Evolutionary conservation across 1,140 invertebrate species (phyloP), one percentile per base, ranked within the genome.

Genomic region (Argopecten irradians): DNA sequence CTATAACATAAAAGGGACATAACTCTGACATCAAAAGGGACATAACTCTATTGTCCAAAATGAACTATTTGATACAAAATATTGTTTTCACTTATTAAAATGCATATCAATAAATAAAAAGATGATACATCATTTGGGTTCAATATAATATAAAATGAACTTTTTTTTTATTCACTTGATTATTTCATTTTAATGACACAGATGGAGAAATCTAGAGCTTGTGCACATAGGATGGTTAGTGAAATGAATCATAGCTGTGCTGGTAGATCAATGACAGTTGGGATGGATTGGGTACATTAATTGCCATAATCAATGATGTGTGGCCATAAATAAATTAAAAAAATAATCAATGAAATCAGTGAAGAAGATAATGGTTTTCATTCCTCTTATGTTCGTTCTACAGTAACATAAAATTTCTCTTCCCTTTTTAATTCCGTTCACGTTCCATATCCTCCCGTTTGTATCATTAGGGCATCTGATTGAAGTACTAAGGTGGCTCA

Each of bases 291-390:
- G 55, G 22, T 7, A 71, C 55, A n/a, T 28, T n/a, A n/a, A 22
- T 19, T 8, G n/a, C n/a, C n/a, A 71, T 5, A 28, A 71, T 71
- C 55, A 71, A 2, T 71, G 55, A 28, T n/a, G 55, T 71, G 1
- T 28, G 28, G n/a, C 55, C 55, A 71, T 71, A 16, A 71, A 71
- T 71, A 71, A 71, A 71, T 71, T 71, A 71, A 71, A 71, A 71
- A 0, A n/a, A 46, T 19, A 19, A 46, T 46, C 43, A 19, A 46
- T 46, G 19, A 28, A n/a, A 71, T 71, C 55, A 71, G 55, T 28
- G 55, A n/a, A 5, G 22, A 71, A 28, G 55, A 71, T 71, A 71
- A 28, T 11, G 22, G 55, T 71, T n/a, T 71, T 5, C 22, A n/a
- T 71, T 46, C 1, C 9, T 46, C 55, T 5, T 71, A 71, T 11